Base-by-base conservation (phyloP, 1,140 invertebrate species). In the Drosophila pseudoananassae region DNA sequence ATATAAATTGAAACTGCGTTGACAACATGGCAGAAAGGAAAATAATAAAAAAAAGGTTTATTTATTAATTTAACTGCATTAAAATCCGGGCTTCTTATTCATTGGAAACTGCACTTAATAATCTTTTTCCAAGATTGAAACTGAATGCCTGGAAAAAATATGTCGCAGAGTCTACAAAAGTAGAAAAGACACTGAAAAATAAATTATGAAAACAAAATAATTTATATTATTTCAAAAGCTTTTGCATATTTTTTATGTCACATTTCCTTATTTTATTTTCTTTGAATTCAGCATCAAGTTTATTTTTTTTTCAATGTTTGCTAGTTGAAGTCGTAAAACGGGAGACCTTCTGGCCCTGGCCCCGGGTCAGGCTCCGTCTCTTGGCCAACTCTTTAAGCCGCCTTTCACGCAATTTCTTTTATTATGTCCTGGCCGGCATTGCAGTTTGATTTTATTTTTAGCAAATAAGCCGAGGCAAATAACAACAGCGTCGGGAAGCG, bases 401-500 rank as follows among this genome's bases (percentile, higher is more conserved):
- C 70, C 79, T 87, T 81, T 85, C 78, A 87, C 82, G 81, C 81
- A 87, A 64, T 87, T 87, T 74, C 78, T 63, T 70, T 77, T 87
- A 87, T 78, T 77, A 78, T 71, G 78, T 74, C 68, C 51, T 65
- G 46, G 50, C 57, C 53, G 50, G 75, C 47, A 50, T 45, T 74
- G 83, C 79, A 88, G 78, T 88, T 87, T 76, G 83, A 87, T 88
- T 88, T 87, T 87, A 82, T 87, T 87, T 88, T 81, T 78, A 83
- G 66, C 83, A 87, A 87, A 83, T 88, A 88, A 88, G 83, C 78
- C 63, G 49, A 78, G 66, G 71, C 70, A 82, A 88, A 87, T 88
- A 87, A 72, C 75, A 82, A 71, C 51, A 80, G 45, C 45, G 45
- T 8, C 55, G 36, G 20, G 50, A 4, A 29, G 54, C 43, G 51